Conservation (phyloP, 2,113 vertebrate genomes). For the Anguilla japonica region DNA sequence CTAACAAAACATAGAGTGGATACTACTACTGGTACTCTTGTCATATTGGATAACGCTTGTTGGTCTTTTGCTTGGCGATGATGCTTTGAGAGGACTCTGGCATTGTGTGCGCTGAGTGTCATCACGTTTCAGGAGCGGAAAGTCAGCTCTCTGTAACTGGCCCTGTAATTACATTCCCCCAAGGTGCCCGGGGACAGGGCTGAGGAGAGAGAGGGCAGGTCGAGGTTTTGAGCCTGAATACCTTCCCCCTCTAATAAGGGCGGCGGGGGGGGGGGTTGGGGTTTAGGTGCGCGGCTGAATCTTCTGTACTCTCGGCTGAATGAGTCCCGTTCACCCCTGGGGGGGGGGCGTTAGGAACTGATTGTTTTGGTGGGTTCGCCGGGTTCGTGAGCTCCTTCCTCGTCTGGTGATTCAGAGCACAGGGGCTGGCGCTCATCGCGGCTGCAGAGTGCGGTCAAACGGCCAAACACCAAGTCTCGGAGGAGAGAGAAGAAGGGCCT, state of each 20-base stretch:
- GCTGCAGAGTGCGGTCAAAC: not conserved
- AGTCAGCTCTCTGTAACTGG: conserved; percentile 14
- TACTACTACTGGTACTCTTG: too few species aligned
- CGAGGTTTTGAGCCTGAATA: not conserved
- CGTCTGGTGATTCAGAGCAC: not conserved
- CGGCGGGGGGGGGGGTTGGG: too few species aligned
- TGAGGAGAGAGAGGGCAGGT: not conserved
- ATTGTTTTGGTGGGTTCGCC: conserved; percentile 32
- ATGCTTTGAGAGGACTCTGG: not conserved
- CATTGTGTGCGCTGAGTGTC: conserved; percentile 40
- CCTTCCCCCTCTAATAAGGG: conserved; percentile 25
- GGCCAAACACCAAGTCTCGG: not conserved
- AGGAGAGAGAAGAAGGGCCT: not conserved
- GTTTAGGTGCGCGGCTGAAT: conserved; percentile 35
- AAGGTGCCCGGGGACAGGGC: not conserved
- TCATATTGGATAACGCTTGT: not conserved
- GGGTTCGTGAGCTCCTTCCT: conserved; percentile 5
- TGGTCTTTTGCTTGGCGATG: not conserved
- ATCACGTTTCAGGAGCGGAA: conserved; percentile 36
- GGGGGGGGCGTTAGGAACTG: not conserved
- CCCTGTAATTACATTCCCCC: conserved; percentile 27
- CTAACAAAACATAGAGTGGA: not conserved
- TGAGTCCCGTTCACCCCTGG: conserved; percentile 20
- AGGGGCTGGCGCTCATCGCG: not conserved
- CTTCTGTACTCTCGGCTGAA: not conserved